Conservation (phyloP, 2,888 invertebrate genomes). For the Nematopogon swammerdamellus region DNA sequence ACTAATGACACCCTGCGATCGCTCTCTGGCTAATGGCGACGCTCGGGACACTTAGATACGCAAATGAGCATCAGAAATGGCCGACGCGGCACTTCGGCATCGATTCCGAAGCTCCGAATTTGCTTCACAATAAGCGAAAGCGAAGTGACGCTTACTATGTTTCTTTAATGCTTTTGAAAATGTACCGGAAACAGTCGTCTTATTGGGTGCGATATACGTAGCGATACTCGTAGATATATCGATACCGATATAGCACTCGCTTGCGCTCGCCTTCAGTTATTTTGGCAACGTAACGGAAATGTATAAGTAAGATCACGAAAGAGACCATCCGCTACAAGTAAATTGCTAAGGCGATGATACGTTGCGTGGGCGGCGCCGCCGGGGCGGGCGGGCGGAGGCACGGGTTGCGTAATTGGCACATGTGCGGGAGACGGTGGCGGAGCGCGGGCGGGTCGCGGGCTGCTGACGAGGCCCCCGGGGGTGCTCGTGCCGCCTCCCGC, state of each 20-base stretch:
- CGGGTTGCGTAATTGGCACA: not conserved
- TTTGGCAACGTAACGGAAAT: no score
- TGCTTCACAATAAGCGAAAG: not conserved
- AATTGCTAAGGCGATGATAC: no score
- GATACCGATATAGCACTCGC: no score
- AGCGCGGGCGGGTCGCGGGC: not conserved
- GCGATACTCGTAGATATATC: no score
- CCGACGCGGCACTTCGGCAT: not conserved
- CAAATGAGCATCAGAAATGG: constrained; percentile 47
- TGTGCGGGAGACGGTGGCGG: not conserved
- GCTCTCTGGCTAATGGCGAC: constrained; percentile 48
- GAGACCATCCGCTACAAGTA: no score
- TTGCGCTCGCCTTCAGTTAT: no score
- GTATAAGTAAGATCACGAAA: no score
- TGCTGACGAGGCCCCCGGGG: not conserved
- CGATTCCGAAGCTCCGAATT: not conserved
- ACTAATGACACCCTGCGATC: constrained; percentile 51
- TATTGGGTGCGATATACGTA: no score
- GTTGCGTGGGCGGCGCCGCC: no score
- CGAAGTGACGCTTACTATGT: not conserved
- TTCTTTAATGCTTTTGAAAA: not conserved
- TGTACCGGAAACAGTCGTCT: not conserved
- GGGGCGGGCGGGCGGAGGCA: not conserved
- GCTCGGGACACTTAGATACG: constrained; percentile 52
- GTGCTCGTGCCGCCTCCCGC: not conserved